A percentile compares a stretch with the other conserved stretches of the same genome.
Evolutionary conservation across 2,113 vertebrate genomes (phyloP).

Genomic region (Zingel zingel): DNA sequence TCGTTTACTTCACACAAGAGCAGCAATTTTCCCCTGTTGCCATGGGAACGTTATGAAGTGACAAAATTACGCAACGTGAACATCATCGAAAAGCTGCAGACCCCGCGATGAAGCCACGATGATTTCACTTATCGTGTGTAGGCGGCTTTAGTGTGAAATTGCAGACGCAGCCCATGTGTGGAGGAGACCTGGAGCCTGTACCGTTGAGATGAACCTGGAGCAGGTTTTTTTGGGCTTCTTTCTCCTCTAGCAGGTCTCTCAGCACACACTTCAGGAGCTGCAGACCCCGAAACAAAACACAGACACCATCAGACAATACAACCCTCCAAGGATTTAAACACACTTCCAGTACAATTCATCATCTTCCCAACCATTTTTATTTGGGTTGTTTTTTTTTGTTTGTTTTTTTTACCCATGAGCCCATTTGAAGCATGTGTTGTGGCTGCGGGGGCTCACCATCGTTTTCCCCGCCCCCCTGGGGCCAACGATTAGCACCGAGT

Average conservation of each 20-base stretch:
- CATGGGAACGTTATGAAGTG: too few species aligned
- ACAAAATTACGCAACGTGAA: too few species aligned
- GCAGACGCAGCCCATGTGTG: too few species aligned
- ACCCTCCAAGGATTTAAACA: constrained; percentile 7
- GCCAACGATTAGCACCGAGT: constrained; percentile 94
- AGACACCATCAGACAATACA: background rate
- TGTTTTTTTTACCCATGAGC: constrained; percentile 1
- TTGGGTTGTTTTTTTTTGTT: background rate
- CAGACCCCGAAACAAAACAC: constrained; percentile 6
- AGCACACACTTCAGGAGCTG: constrained; percentile 90
- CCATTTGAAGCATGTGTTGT: background rate
- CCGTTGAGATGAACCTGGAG: constrained; percentile 94
- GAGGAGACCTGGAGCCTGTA: constrained; percentile 7
- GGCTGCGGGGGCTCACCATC: constrained; percentile 81
- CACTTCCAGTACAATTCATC: constrained; percentile 3
- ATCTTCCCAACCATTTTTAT: background rate
- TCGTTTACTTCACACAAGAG: too few species aligned
- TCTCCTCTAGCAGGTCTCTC: constrained; percentile 86
- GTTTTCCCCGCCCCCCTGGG: constrained; percentile 94
- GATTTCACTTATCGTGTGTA: too few species aligned
- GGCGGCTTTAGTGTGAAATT: too few species aligned
- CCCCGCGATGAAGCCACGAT: too few species aligned
- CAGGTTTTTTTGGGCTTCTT: constrained; percentile 86
- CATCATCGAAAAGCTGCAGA: too few species aligned
- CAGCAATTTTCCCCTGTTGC: too few species aligned